A percentile compares a stretch with the other conserved stretches of the same genome.
Evolutionary conservation across 2,797 vertebrate genomes (phyloP).

Genomic region (Heliangelus exortis): DNA sequence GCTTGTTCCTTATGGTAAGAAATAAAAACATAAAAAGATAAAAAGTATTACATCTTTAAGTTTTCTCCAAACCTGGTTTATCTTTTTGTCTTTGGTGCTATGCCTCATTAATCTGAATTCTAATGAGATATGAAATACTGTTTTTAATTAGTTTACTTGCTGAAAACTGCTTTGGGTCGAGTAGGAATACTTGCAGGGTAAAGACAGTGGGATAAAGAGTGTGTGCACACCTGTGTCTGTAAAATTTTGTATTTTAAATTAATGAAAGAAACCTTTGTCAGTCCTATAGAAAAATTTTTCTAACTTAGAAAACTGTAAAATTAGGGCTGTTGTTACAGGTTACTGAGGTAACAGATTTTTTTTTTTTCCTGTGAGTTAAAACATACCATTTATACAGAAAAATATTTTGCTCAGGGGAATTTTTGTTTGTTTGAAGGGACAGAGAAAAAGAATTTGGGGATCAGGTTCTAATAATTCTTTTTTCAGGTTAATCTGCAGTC

Average conservation of each 20-base stretch:
- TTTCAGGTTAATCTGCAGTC: background rate
- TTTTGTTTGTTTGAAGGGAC: background rate
- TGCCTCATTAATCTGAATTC: background rate
- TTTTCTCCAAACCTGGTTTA: too few species aligned
- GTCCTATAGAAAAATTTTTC: background rate
- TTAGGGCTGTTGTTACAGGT: background rate
- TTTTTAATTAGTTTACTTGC: background rate
- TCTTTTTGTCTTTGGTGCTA: background rate
- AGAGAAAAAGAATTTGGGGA: background rate
- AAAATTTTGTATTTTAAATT: background rate
- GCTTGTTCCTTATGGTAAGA: background rate
- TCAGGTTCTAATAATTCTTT: background rate
- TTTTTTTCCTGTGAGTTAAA: background rate
- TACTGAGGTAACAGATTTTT: background rate
- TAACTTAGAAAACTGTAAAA: background rate
- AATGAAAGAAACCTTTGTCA: background rate
- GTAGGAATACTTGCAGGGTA: background rate
- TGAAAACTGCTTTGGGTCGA: background rate
- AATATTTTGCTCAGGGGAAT: background rate
- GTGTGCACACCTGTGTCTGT: fast-evolving
- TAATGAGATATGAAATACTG: background rate
- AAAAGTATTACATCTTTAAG: too few species aligned
- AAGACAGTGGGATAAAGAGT: background rate
- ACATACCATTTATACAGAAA: background rate
- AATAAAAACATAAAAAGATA: background rate